Evolutionary conservation across 1,140 invertebrate genomes (phyloP).

Genomic region (Heliconius congener): DNA sequence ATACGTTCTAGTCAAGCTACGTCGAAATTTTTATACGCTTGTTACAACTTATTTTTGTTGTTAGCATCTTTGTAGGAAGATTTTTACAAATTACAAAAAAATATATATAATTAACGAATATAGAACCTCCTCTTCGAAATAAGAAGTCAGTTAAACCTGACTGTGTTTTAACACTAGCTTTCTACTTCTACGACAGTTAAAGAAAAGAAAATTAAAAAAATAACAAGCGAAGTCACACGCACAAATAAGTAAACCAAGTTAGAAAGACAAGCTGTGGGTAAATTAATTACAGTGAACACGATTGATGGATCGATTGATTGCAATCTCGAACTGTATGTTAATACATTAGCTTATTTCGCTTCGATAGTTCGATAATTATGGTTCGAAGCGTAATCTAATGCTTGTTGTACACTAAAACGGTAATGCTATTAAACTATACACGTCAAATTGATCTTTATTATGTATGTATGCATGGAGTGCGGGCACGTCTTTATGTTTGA

Average conservation of each 20-base stretch:
- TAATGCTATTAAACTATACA: not conserved
- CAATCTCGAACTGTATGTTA: conserved; percentile 5
- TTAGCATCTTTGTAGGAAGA: too few relatives aligned
- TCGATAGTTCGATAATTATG: conserved; percentile 3
- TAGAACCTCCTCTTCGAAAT: too few relatives aligned
- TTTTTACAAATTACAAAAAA: too few relatives aligned
- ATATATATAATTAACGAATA: too few relatives aligned
- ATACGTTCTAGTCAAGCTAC: too few relatives aligned
- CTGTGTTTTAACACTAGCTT: too few relatives aligned
- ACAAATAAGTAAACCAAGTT: not conserved
- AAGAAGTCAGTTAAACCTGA: too few relatives aligned
- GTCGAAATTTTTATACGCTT: too few relatives aligned
- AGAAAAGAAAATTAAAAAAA: too few relatives aligned
- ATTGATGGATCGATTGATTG: conserved; percentile 1
- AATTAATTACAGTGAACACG: conserved; percentile 1
- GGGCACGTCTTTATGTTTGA: not conserved
- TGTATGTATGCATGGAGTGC: not conserved
- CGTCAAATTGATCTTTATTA: not conserved
- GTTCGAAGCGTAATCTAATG: not conserved
- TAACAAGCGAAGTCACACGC: too few relatives aligned
- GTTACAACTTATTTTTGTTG: too few relatives aligned
- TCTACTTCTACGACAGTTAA: too few relatives aligned
- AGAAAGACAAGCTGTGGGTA: not conserved
- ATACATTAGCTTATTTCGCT: conserved; percentile 8
- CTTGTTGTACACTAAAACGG: not conserved